phyloP scores from a whole-genome alignment of 2,888 invertebrate genomes.

The Eupithecia inturbata region DNA sequence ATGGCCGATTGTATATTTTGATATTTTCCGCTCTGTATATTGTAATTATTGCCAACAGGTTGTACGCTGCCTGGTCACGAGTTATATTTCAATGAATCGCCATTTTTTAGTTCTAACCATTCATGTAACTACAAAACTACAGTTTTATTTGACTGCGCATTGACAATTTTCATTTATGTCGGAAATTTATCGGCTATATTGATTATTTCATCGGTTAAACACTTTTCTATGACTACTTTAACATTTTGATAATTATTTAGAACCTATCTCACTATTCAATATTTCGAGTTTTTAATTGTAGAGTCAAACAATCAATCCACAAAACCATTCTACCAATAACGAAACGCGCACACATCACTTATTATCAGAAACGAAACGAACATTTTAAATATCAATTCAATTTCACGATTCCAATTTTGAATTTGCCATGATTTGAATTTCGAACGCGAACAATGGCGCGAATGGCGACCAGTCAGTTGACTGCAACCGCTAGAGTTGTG shows the following conservation, averaged over 20 bases:
- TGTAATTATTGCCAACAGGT: slow-evolving; percentile 50
- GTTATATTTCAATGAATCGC: slow-evolving; percentile 47
- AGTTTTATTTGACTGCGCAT: neutral
- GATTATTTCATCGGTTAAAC: neutral
- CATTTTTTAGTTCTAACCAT: slow-evolving; percentile 14
- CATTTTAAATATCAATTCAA: slow-evolving; percentile 32
- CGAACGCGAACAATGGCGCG: slow-evolving; percentile 55
- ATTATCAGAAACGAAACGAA: slow-evolving; percentile 22
- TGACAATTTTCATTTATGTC: neutral
- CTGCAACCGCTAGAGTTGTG: slow-evolving; percentile 28
- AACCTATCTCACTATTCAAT: too few relatives aligned
- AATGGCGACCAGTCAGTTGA: slow-evolving; percentile 38
- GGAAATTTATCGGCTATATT: neutral
- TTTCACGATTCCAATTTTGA: slow-evolving; percentile 39
- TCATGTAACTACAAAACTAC: slow-evolving; percentile 8
- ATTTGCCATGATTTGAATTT: slow-evolving; percentile 50
- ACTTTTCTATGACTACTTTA: neutral
- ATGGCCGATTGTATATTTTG: slow-evolving; percentile 53
- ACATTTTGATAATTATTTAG: too few relatives aligned
- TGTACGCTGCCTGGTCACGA: slow-evolving; percentile 67
- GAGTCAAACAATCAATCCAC: neutral
- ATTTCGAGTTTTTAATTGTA: neutral
- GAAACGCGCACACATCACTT: slow-evolving; percentile 23
- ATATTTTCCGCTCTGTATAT: slow-evolving; percentile 70
- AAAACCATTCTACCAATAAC: slow-evolving; percentile 2